Evolutionary conservation across 2,888 invertebrate genomes (phyloP), one percentile per base, ranked within the genome.

Genomic region (Eupithecia dodoneata): DNA sequence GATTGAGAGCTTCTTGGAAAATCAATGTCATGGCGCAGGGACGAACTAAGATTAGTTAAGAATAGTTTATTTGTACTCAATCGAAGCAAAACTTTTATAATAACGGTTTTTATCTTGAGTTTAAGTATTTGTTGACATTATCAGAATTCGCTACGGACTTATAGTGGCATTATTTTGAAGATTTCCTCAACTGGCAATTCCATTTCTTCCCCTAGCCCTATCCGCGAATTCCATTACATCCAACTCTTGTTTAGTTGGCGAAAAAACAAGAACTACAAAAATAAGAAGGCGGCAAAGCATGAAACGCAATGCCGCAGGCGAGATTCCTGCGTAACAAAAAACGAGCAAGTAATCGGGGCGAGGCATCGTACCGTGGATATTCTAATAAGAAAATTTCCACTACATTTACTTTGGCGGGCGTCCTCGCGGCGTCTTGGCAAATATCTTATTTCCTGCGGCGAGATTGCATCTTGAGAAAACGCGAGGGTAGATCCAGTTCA

Each of bases 321-420:
- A 89, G 89, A 94, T 93, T 93, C 93, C 93, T 91, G 91, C 92
- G 94, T 93, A 91, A 87, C 85, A 89, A 93, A 83, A 93, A 93
- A 91, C 88, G 88, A 88, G 83, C 88, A 85, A 89, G 91, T 90
- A 92, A 92, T 91, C 88, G 89, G 87, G 87, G 87, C 89, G 91
- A 94, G 91, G 94, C 94, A 94, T 92, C 94, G 94, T 93, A 93
- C 89, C 95, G 94, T 94, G 91, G 94, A 94, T 94, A 95, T 94
- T 94, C 94, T 95, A 95, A 95, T 95, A 95, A 94, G 95, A 95
- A 95, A 95, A 95, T 95, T 95, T 95, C 95, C 95, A 95, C 92
- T 96, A 96, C 94, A 94, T 95, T 95, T 95, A 95, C 94, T 93
- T 92, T 91, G 92, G 91, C 92, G 92, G 92, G 93, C 92, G 91